Evolutionary conservation across 2,797 vertebrate genomes (phyloP).

Genomic region (Sebastes vulpes): DNA sequence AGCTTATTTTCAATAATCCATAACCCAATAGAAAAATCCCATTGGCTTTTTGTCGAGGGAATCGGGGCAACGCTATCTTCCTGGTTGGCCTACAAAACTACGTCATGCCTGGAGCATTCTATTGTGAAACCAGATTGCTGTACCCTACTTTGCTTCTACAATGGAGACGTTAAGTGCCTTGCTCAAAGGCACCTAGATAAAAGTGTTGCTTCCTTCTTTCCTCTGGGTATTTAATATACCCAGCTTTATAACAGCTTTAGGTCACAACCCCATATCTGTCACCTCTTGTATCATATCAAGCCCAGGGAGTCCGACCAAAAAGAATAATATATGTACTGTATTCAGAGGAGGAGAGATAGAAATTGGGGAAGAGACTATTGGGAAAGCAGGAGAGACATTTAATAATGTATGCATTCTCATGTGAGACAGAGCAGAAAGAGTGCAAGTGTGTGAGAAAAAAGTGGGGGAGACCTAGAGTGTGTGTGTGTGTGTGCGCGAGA

Average conservation of each 20-base stretch:
- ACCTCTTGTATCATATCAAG: conserved; percentile 38
- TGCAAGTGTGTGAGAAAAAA: conserved; percentile 12
- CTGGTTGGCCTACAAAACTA: too few species aligned
- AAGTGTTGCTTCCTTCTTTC: neutral
- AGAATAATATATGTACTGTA: conserved; percentile 66
- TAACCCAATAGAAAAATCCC: too few species aligned
- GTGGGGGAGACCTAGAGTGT: conserved; percentile 8
- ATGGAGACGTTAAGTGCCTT: neutral
- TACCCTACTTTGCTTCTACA: neutral
- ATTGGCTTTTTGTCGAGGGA: too few species aligned
- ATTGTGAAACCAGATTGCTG: neutral
- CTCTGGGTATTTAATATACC: neutral
- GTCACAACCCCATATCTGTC: conserved; percentile 49
- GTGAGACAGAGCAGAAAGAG: conserved; percentile 37
- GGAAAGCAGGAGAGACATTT: conserved; percentile 27
- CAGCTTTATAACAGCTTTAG: conserved; percentile 23
- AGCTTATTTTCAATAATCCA: too few species aligned
- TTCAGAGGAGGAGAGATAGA: conserved; percentile 7
- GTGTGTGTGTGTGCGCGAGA: neutral
- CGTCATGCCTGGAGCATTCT: too few species aligned
- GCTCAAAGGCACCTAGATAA: conserved; percentile 5
- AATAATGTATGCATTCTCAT: conserved; percentile 71
- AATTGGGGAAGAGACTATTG: neutral
- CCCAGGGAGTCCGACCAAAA: conserved; percentile 50
- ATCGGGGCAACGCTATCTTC: too few species aligned